phyloP scores from a whole-genome alignment of 2,888 invertebrate species.

The Morpho helenor region DNA sequence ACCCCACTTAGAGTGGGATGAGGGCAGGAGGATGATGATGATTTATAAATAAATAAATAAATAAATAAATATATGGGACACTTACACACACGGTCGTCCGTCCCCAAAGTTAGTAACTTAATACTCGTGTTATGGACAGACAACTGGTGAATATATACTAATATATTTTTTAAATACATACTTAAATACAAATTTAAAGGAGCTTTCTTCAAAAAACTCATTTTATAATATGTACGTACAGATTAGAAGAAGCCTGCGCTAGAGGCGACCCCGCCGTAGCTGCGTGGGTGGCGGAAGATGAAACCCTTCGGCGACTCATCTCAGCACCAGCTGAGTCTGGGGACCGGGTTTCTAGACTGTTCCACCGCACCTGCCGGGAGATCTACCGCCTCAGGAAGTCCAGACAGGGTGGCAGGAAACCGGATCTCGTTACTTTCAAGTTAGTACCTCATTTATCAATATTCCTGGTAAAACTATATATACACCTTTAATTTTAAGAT shows the following conservation, averaged over 20 bases:
- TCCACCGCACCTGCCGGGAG: constrained; percentile 93
- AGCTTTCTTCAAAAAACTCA: neutral
- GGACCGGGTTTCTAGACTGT: constrained; percentile 68
- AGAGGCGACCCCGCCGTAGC: constrained; percentile 91
- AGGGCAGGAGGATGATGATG: no score
- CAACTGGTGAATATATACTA: no score
- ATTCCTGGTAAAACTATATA: neutral
- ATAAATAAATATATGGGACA: no score
- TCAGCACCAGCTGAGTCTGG: constrained; percentile 44
- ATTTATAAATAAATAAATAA: no score
- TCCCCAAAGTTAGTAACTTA: no score
- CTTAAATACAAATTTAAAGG: neutral
- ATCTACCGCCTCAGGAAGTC: constrained; percentile 94
- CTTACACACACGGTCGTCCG: no score
- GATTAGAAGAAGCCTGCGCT: constrained; percentile 90
- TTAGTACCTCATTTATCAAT: constrained; percentile 72
- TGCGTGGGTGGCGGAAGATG: constrained; percentile 92
- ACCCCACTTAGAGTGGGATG: no score
- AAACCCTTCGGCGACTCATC: constrained; percentile 88
- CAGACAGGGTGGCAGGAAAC: constrained; percentile 91
- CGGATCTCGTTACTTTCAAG: constrained; percentile 96
- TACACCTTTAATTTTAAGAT: no score
- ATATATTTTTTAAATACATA: no score
- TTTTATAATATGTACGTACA: constrained; percentile 31
- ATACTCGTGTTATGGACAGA: no score